Base-by-base conservation (phyloP, 2,888 invertebrate species). In the Agonopterix alstromeriana region DNA sequence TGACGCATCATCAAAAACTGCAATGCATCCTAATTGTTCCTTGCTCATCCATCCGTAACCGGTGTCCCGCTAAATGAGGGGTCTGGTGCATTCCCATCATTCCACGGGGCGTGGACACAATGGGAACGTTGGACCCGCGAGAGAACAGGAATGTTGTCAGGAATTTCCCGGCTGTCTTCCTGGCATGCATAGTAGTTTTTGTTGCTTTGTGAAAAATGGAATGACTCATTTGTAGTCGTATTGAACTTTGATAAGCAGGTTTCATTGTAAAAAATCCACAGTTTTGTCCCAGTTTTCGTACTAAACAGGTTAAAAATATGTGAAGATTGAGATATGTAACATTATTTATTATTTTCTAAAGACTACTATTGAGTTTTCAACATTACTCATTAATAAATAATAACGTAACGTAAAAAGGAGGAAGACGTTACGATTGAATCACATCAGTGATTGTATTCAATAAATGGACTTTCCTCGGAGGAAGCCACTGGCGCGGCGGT, bases 401-500 rank as follows among this genome's bases (percentile, higher is more conserved):
- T 5, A 27, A 27, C 27, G 7, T 17, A 3, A 1, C 0, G 2
- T 2, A 27, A 27, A 27, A 27, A 27, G 27, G 27, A 56, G 63
- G 59, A 54, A 60, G 60, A 55, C 54, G 52, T 57, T 43, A 49
- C 51, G 52, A 69, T 66, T 65, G 65, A 60, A 69, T 65, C 56
- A 64, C 58, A 64, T 58, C 57, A 65, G 61, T 65, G 71, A 75
- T 77, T 70, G 69, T 67, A 71, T 71, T 71, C 55, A 61, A 50
- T 62, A 70, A 71, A 8, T 42, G 11, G 73, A 82, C 87, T 87
- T 88, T 88, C 87, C 82, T 82, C 81, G 56, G 70, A 83, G 85
- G 87, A 88, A 86, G 77, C 80, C 46, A 7, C 27, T 27, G 27
- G 27, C 27, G 14, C 46, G 68, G 54, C 80, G 70, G 82, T 80